Percentiles rank a stretch among this genome's conserved stretches.
Evolutionary conservation across 1,140 invertebrate species (phyloP).

Genomic region (Drosophila orena): DNA sequence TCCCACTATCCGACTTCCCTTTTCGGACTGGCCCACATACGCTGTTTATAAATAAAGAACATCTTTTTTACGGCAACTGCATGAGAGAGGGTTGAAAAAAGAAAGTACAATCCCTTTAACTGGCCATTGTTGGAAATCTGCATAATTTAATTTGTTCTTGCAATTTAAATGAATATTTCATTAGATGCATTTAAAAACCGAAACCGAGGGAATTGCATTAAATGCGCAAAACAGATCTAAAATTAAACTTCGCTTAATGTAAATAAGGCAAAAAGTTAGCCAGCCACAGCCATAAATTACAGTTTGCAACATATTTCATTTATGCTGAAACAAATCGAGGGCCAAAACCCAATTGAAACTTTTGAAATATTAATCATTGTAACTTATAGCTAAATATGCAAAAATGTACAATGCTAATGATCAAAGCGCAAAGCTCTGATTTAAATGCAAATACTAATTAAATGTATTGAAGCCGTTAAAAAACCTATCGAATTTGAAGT

Average conservation of each 20-base stretch:
- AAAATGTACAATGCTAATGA: not conserved
- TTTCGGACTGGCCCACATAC: constrained; percentile 43
- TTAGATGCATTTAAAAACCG: constrained; percentile 66
- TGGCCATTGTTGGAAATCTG: constrained; percentile 50
- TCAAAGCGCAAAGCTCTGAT: not conserved
- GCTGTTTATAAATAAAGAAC: constrained; percentile 67
- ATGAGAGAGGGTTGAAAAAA: constrained; percentile 1
- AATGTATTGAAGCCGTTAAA: not conserved
- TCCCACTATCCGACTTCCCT: constrained; percentile 27
- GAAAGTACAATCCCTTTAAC: constrained; percentile 28
- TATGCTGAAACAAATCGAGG: constrained; percentile 4
- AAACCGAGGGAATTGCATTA: constrained; percentile 34
- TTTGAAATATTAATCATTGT: constrained; percentile 4
- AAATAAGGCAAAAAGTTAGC: constrained; percentile 22
- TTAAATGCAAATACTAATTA: not conserved
- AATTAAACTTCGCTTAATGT: constrained; percentile 21
- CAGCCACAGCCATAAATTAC: constrained; percentile 1
- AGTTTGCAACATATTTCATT: constrained; percentile 12
- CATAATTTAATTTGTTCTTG: constrained; percentile 74
- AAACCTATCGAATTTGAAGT: not conserved
- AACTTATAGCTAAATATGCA: not conserved
- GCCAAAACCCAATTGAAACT: constrained; percentile 1
- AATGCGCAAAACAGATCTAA: constrained; percentile 19
- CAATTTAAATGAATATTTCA: constrained; percentile 76
- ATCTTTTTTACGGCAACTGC: constrained; percentile 42